A percentile compares a stretch with the other conserved stretches of the same genome.
Evolutionary conservation across 2,797 vertebrate genomes (phyloP).

Genomic region (Ciconia nigra): DNA sequence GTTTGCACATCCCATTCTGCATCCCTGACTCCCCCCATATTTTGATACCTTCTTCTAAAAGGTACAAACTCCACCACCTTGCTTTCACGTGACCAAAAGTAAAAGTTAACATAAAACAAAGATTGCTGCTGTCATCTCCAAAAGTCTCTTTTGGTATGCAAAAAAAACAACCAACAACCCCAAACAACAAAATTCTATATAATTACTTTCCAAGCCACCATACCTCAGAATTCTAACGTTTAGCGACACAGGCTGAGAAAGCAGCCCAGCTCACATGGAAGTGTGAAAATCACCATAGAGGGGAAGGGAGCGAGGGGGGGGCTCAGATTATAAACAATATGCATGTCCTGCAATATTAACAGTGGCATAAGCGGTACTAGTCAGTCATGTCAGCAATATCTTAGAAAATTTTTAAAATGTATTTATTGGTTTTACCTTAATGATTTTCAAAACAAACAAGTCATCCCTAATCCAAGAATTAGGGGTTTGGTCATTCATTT

Average conservation of each 20-base stretch:
- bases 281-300: neutral
- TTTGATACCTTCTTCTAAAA: neutral
- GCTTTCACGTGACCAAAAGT: neutral
- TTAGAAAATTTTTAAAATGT: neutral
- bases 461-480: neutral
- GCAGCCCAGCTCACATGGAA: neutral
- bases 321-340: neutral
- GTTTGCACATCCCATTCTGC: neutral
- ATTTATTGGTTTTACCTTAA: neutral
- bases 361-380: neutral
- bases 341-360: neutral
- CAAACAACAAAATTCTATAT: neutral
- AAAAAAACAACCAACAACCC: neutral
- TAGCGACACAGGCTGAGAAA: neutral
- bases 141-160: neutral
- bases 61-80: neutral
- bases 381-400: neutral
- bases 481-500: neutral
- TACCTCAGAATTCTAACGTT: accelerated
- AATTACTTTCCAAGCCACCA: neutral
- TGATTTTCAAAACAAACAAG: neutral
- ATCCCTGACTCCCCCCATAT: neutral
- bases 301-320: neutral
- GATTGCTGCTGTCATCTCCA: neutral
- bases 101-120: neutral